Evolutionary conservation across 2,888 invertebrate genomes (phyloP), one percentile per base, ranked within the genome.

Genomic region (Reticulitermes lucifugus): DNA sequence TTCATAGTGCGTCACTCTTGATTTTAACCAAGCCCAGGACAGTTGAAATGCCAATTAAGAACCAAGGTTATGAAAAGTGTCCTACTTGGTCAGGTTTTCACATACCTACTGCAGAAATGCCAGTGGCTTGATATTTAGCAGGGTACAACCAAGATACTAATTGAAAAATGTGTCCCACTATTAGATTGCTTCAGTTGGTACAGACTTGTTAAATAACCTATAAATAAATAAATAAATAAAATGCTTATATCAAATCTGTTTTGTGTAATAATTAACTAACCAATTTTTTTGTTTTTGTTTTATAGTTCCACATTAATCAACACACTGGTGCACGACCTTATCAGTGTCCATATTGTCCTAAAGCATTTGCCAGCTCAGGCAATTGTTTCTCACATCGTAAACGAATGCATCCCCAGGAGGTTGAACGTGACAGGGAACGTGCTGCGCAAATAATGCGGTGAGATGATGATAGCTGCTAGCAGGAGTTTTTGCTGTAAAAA

Each of bases 271-370:
- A 65, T 25, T 14, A 35, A 82, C 60, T 59, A 9, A 51, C 2
- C 65, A 65, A n/a, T 65, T 65, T 60, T 25, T n/a, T 41, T 43
- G 41, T 86, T 85, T 85, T 86, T 82, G 85, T 83, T 46, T 92
- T 93, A 86, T 91, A 94, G 93, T 95, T 95, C 89, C 95, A 95
- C 89, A 94, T 95, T 89, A 95, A 95, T 89, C 95, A 95, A 89
- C 95, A 95, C 89, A 95, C 95, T n/a, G 95, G 95, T 79, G 94
- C 93, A 7, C 92, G 94, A 88, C 95, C 95, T 43, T 95, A 95
- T 90, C 93, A 94, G 90, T 95, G 95, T 89, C 95, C 95, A 55
- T 95, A 94, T 89, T 95, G 95, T 90, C 94, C 95, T 0, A 95
- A 95, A 90, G 92, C 94, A 84, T 95, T 95, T 89, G 94, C 95